These are phyloP conservation scores for Molanna angustata DNA, from an alignment of 2,888 invertebrate genomes.

Conservation along the genomic window DNA sequence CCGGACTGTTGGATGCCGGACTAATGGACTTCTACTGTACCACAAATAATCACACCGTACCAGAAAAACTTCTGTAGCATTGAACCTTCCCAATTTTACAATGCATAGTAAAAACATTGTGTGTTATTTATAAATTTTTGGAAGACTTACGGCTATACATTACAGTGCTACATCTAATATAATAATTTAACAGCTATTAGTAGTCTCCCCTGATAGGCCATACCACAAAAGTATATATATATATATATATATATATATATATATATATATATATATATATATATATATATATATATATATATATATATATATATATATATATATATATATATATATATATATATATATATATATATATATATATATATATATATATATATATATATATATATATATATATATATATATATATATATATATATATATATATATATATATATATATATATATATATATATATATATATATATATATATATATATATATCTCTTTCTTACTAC, in stretches of 20 bases:
- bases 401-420: not conserved
- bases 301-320: slow-evolving; percentile 8
- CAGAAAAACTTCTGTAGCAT: no score
- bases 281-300: slow-evolving; percentile 9
- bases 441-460: not conserved
- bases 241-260: slow-evolving; percentile 9
- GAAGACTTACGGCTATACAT: no score
- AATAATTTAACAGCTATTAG: no score
- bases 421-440: not conserved
- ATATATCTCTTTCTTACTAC: no score
- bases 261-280: slow-evolving; percentile 8
- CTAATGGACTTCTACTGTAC: no score
- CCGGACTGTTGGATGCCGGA: no score
- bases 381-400: not conserved
- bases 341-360: slow-evolving; percentile 6
- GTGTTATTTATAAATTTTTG: no score
- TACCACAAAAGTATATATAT: slow-evolving; percentile 6
- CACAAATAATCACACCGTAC: no score
- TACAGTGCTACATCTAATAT: no score
- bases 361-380: not conserved
- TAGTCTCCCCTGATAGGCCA: no score
- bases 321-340: slow-evolving; percentile 9
- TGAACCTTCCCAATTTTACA: no score
- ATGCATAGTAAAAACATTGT: no score
- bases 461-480: not conserved